Base-by-base conservation (phyloP, 2,888 invertebrate genomes). In the Drosophila heteroneura region DNA sequence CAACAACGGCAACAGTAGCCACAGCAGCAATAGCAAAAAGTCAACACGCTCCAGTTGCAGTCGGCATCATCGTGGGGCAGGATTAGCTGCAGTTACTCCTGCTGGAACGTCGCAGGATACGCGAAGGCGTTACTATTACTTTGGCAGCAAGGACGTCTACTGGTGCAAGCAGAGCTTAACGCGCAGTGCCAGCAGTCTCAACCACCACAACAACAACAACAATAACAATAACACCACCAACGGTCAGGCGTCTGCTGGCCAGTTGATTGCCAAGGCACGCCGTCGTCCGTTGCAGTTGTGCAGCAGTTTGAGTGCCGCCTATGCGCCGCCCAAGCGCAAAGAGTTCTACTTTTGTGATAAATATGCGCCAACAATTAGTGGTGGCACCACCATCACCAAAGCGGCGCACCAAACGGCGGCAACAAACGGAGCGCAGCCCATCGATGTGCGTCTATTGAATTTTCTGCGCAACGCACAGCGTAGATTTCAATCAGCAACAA, bases 81-180 rank as follows among this genome's bases (percentile, higher is more conserved):
- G 47, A 14, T 22, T 37, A 16, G 19, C 41, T 14, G 39, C 22
- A 3, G 51, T n/a, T 5, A 22, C 16, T 26, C 7, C 26, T 26
- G 5, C 47, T 47, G 47, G 47, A 5, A 26, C 26, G 26, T 26
- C 64, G 9, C 77, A 79, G 62, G 85, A 90, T 64, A 54, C 80
- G 5, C 82, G 89, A 30, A 70, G 82, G 22, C 86, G 92, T 16
- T 92, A 92, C 61, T 92, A 91, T 69, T 92, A 91, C 64, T 92
- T 90, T 64, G 92, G 91, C 47, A 91, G 81, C 72, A 92, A 85
- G 74, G 92, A 90, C 64, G 86, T 92, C 33, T 92, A 92, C 52
- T 92, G 92, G 92, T 92, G 92, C 70, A 92, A 92, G 53, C 91
- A 92, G 75, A 89, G 76, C 37, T 44, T 91, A 5, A 76, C 79